Conservation (phyloP, 2,113 vertebrate species). For the Calidris pugnax region DNA sequence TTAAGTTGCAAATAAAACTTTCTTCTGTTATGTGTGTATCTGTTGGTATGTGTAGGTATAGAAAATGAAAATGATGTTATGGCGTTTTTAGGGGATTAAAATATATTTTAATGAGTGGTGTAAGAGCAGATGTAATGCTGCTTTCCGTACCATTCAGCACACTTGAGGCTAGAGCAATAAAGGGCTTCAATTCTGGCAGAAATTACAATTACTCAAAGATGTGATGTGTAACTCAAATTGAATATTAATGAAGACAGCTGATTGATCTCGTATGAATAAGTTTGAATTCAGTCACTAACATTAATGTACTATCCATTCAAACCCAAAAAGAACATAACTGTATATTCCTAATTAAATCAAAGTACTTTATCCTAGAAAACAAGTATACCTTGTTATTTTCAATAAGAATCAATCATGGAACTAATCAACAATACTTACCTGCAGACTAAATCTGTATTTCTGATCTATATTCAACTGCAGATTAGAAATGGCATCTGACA, state of each 20-base stretch:
- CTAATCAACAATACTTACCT: neutral
- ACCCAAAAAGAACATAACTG: neutral
- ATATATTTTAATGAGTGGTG: neutral
- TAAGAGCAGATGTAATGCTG: neutral
- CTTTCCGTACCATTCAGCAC: neutral
- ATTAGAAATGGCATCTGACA: neutral
- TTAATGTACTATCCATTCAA: neutral
- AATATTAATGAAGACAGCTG: neutral
- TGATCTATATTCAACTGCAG: neutral
- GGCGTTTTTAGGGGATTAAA: neutral
- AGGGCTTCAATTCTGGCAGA: neutral
- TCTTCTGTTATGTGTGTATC: neutral
- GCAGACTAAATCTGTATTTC: neutral
- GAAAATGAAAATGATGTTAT: neutral
- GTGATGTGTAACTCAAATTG: neutral
- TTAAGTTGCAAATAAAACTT: neutral
- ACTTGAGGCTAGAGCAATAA: neutral
- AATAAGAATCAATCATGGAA: neutral
- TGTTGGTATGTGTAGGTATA: neutral
- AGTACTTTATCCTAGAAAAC: neutral
- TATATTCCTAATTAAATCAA: neutral
- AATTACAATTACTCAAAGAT: neutral
- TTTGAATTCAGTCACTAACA: neutral
- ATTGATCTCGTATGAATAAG: neutral
- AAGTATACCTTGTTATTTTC: neutral